Evolutionary conservation across 1,140 invertebrate species (phyloP).

Genomic region (Thaumetopoea pityocampa): DNA sequence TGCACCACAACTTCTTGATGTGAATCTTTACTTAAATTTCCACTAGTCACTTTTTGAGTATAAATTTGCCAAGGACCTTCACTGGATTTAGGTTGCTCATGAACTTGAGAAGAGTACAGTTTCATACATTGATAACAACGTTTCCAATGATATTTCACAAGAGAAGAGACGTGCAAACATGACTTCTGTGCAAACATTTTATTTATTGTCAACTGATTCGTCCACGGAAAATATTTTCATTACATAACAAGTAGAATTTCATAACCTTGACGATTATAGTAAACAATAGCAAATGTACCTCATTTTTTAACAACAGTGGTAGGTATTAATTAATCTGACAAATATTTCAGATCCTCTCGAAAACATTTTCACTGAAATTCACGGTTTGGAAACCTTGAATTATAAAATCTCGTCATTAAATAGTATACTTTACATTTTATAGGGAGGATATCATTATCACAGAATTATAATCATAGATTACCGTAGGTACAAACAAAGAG

Average conservation of each 20-base stretch:
- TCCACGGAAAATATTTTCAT: slow-evolving; percentile 25
- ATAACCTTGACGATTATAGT: slow-evolving; percentile 14
- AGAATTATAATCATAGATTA: too few species aligned
- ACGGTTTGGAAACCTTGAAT: too few species aligned
- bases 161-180: slow-evolving; percentile 28
- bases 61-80: slow-evolving; percentile 75
- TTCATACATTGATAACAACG: slow-evolving; percentile 42
- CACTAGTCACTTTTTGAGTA: slow-evolving; percentile 77
- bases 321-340: too few species aligned
- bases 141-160: slow-evolving; percentile 37
- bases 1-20: slow-evolving; percentile 83
- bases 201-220: slow-evolving; percentile 25
- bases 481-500: too few species aligned
- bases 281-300: slow-evolving; percentile 10
- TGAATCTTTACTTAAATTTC: slow-evolving; percentile 77
- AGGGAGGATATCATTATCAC: too few species aligned
- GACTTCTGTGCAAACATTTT: slow-evolving; percentile 48
- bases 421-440: too few species aligned
- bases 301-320: slow-evolving; percentile 2
- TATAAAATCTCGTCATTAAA: too few species aligned
- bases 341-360: too few species aligned
- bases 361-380: too few species aligned
- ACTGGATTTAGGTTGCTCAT: slow-evolving; percentile 22
- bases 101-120: slow-evolving; percentile 46
- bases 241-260: slow-evolving; percentile 28